phyloP scores from a whole-genome alignment of 2,797 vertebrate species.

The Toxotes lorentzi region DNA sequence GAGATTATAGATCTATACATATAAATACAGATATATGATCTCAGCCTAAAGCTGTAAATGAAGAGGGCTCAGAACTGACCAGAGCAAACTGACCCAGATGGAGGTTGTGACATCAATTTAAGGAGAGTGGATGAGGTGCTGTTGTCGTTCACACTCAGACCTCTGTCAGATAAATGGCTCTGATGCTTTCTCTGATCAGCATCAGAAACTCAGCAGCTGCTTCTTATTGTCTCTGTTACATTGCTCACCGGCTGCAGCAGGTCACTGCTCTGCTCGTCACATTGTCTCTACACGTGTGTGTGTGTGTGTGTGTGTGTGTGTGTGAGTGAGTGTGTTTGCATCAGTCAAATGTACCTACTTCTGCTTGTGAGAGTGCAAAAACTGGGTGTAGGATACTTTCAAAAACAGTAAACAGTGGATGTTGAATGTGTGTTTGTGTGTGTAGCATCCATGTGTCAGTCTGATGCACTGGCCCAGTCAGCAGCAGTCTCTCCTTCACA shows the following conservation, averaged over 20 bases:
- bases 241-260: slow-evolving; percentile 27
- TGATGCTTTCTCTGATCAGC: slow-evolving; percentile 38
- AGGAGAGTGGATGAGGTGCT: slow-evolving; percentile 41
- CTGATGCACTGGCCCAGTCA: slow-evolving; percentile 35
- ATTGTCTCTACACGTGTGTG: background rate
- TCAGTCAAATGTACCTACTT: background rate
- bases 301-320: background rate
- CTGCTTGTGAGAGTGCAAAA: background rate
- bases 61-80: slow-evolving; percentile 23
- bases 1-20: no score
- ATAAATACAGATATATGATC: background rate
- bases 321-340: no score
- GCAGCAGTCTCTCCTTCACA: slow-evolving; percentile 53
- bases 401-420: background rate
- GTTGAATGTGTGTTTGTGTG: background rate
- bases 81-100: slow-evolving; percentile 54
- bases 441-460: slow-evolving; percentile 44
- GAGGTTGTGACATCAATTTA: slow-evolving; percentile 65
- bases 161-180: slow-evolving; percentile 33
- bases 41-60: background rate
- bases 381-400: background rate
- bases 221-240: slow-evolving; percentile 19
- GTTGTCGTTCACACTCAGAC: slow-evolving; percentile 11
- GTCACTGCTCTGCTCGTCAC: slow-evolving; percentile 35
- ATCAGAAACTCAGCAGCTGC: slow-evolving; percentile 50